A percentile compares a stretch with the other conserved stretches of the same genome.
These are phyloP conservation scores for Rhimphoctona megacephalus DNA, from an alignment of 2,888 invertebrate species.

Conservation along the genomic window DNA sequence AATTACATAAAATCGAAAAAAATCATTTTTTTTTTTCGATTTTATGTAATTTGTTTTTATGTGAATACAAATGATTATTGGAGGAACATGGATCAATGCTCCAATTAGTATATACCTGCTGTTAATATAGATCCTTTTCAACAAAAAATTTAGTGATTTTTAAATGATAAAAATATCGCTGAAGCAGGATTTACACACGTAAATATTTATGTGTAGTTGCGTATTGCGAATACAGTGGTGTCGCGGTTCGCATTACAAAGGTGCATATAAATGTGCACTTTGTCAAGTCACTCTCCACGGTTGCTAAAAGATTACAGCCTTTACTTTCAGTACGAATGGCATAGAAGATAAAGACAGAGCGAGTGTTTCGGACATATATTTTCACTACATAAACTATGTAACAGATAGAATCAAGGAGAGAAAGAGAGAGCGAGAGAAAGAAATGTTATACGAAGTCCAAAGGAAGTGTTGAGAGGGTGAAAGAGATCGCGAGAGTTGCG, in stretches of 20 bases:
- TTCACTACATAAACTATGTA: conserved; percentile 46
- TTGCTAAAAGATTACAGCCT: conserved; percentile 40
- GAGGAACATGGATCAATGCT: no score
- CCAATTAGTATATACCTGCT: no score
- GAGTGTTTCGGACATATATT: conserved; percentile 34
- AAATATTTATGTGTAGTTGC: neutral
- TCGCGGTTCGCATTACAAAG: conserved; percentile 56
- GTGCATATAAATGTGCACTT: conserved; percentile 62
- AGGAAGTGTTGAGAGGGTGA: conserved; percentile 57
- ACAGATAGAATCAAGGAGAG: conserved; percentile 49
- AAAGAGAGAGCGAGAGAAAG: conserved; percentile 50
- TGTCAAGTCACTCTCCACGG: conserved; percentile 54
- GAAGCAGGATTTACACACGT: neutral
- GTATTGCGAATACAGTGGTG: conserved; percentile 21
- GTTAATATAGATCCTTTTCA: neutral
- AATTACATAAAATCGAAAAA: no score
- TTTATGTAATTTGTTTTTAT: no score
- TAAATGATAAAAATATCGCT: neutral
- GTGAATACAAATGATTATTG: no score
- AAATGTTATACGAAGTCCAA: conserved; percentile 57
- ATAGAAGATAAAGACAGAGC: conserved; percentile 45
- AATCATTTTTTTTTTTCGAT: neutral
- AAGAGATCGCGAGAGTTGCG: conserved; percentile 55
- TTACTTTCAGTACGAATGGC: conserved; percentile 36
- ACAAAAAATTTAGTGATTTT: neutral